Percentiles rank a stretch among this genome's conserved stretches.
Conservation (phyloP, 1,140 invertebrate genomes). For the Stratiolaelaps scimitus region DNA sequence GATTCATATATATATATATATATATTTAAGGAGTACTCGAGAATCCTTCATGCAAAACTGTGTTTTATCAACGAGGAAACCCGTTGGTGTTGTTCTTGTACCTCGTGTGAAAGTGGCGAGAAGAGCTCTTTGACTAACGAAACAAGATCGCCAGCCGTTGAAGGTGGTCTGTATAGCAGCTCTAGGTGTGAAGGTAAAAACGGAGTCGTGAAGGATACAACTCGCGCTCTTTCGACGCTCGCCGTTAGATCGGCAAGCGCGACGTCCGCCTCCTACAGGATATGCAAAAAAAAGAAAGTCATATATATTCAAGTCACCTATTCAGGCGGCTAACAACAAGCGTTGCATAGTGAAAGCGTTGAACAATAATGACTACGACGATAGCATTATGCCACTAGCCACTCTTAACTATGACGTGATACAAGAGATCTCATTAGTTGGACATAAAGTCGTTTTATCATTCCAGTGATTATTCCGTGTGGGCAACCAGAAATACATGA, state of each 20-base stretch:
- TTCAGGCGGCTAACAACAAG: neutral
- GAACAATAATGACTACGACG: neutral
- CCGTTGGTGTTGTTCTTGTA: slow-evolving; percentile 48
- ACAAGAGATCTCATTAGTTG: too few species aligned
- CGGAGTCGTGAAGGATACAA: slow-evolving; percentile 45
- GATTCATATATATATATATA: too few species aligned
- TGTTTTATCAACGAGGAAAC: too few species aligned
- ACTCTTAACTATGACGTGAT: too few species aligned
- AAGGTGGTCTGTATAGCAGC: slow-evolving; percentile 40
- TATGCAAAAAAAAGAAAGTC: neutral
- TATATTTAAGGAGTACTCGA: too few species aligned
- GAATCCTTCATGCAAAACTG: too few species aligned
- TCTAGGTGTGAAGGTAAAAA: slow-evolving; percentile 44
- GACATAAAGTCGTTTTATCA: too few species aligned
- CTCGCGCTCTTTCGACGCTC: slow-evolving; percentile 42
- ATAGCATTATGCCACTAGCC: neutral
- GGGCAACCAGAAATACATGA: too few species aligned
- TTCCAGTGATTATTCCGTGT: too few species aligned
- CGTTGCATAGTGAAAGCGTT: neutral
- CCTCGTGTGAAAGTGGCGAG: slow-evolving; percentile 45
- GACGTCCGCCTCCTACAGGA: slow-evolving; percentile 42
- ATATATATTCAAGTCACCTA: neutral
- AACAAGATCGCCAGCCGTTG: slow-evolving; percentile 39
- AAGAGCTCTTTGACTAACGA: slow-evolving; percentile 37
- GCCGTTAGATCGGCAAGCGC: slow-evolving; percentile 44